Evolutionary conservation across 2,797 vertebrate species (phyloP).

Genomic region (Tiaroga cobitis): DNA sequence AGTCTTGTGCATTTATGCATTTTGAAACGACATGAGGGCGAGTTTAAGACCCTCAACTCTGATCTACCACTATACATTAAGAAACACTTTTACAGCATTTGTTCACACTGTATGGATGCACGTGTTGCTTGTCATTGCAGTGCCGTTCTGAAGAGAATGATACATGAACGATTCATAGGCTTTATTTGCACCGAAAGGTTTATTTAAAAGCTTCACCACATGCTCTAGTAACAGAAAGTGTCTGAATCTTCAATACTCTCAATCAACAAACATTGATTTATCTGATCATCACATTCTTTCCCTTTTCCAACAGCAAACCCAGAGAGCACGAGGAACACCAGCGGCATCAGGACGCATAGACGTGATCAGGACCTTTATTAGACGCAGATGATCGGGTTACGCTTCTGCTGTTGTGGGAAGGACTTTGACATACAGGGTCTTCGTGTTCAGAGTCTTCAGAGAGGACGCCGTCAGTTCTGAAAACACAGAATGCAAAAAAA

Average conservation of each 20-base stretch:
- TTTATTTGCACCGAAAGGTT: background rate
- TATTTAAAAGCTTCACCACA: background rate
- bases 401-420: slow-evolving; percentile 87
- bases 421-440: slow-evolving; percentile 87
- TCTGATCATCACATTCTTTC: background rate
- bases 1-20: background rate
- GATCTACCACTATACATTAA: background rate
- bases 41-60: background rate
- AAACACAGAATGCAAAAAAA: slow-evolving; percentile 48
- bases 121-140: background rate
- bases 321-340: background rate
- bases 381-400: slow-evolving; percentile 58
- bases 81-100: background rate
- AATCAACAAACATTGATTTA: background rate
- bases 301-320: background rate
- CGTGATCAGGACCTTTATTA: background rate
- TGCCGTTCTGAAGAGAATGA: background rate
- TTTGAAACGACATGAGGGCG: background rate
- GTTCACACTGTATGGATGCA: background rate
- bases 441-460: slow-evolving; percentile 86
- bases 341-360: background rate
- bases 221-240: background rate
- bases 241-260: background rate
- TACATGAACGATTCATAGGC: background rate
- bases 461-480: slow-evolving; percentile 84